These are phyloP conservation scores for Gymnocheta viridis DNA, from an alignment of 2,888 invertebrate genomes.

Conservation along the genomic window DNA sequence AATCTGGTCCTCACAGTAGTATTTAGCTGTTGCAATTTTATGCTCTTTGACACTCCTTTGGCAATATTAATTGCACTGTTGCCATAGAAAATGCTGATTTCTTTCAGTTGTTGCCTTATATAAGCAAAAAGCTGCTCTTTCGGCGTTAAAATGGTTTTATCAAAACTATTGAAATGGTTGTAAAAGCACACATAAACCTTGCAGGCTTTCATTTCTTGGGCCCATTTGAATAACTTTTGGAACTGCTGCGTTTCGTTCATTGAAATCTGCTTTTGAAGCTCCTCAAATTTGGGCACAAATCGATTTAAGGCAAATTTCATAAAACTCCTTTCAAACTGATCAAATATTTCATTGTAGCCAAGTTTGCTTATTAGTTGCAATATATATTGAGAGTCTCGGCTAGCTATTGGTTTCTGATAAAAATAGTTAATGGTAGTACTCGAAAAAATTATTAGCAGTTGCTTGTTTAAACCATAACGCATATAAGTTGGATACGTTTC, in stretches of 20 bases:
- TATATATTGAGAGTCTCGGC: neutral
- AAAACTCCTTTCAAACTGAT: neutral
- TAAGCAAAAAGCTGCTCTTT: neutral
- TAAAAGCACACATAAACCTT: neutral
- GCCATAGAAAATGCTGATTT: neutral
- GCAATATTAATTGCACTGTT: neutral
- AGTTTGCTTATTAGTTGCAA: conserved; percentile 3
- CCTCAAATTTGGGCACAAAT: conserved; percentile 13
- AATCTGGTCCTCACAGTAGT: neutral
- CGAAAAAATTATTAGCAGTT: neutral
- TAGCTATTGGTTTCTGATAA: neutral
- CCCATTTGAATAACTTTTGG: neutral
- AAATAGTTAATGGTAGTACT: neutral
- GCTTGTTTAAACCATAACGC: neutral
- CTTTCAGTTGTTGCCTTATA: neutral
- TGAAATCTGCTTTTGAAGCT: neutral
- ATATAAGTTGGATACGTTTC: conserved; percentile 1
- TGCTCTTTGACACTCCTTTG: neutral
- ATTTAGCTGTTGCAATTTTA: neutral
- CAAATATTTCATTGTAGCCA: neutral
- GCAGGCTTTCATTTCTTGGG: neutral
- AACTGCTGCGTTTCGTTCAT: neutral
- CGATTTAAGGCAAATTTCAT: neutral
- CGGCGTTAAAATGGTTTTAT: neutral
- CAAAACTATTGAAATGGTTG: neutral